Base-by-base conservation (phyloP, 1,140 invertebrate genomes). In the Rhagoletis pomonella region DNA sequence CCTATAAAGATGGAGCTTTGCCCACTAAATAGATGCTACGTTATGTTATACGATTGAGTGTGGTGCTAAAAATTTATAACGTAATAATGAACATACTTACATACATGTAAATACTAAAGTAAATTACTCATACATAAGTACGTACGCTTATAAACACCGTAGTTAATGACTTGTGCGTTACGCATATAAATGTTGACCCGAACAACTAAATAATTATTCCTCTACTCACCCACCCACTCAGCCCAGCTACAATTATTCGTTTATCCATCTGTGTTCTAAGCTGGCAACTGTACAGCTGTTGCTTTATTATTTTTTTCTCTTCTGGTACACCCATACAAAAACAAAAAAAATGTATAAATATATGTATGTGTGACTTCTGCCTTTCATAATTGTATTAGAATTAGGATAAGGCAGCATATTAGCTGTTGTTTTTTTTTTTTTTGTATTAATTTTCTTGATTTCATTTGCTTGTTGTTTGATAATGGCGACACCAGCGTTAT, bases 131-230 rank as follows among this genome's bases (percentile, higher is more conserved):
- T 29, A 29, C 29, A 29, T 29, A 29, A 81, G 6, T 42, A 81
- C 29, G 44, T 55, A 81, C 44, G n/a, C 73, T 47, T 81, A 81
- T 81, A 81, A 81, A 86, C 59, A 17, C 59, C 59, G 50, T 3
- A 89, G 88, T 90, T 90, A 91, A 91, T 91, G 90, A 91, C 90
- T 90, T 90, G 89, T 91, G 90, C 91, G 90, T 90, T 90, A 88
- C 90, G 90, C 90, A 91, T 91, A 91, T 81, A 55, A 81, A 81
- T 29, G 50, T n/a, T 17, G 73, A n/a, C 73, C 73, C 47, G 55
- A 29, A 14, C 73, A 10, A 50, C 73, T 29, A 81, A 50, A 90
- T 90, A 91, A 89, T 90, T 88, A 91, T 65, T 69, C 73, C 60
- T n/a, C 73, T 85, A 87, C 87, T 67, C 88, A 89, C 90, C 12